Evolutionary conservation across 2,888 invertebrate genomes (phyloP), one percentile per base, ranked within the genome.

Genomic region (Herminia tarsipennalis): DNA sequence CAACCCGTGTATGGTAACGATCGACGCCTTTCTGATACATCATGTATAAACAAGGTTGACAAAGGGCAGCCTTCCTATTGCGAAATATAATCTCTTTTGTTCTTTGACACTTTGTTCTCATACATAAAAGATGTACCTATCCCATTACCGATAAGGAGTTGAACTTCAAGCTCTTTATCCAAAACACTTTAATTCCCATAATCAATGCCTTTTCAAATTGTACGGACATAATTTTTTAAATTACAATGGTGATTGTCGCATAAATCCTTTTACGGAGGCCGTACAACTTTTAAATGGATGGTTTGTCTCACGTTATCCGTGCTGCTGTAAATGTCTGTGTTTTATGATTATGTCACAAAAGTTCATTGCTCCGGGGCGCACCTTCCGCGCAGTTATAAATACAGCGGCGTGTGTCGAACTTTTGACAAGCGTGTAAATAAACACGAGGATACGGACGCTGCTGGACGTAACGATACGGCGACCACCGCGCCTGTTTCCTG

Each of bases 351-450:
- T 73, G 74, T 73, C 73, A 73, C 65, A 60, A 61, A 63, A 75
- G 87, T 80, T 88, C 90, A 77, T 82, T 84, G 89, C 81, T 81
- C 89, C 76, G 73, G 48, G 70, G 73, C 83, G 81, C 87, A 87
- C 88, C 88, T 90, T 88, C 88, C 83, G 84, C 75, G 71, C 66
- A 67, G 77, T 76, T 88, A 87, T 86, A 88, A 87, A 90, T 90
- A 89, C 78, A 56, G 63, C 78, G 45, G 63, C 71, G 76, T 74
- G 81, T 86, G 88, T 86, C 85, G 84, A 88, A 88, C 82, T 86
- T 88, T 86, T 88, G 89, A 88, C 88, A 86, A 75, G 78, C 78
- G 70, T 70, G 86, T 86, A 87, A 87, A 89, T 84, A 88, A 86
- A 88, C 83, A 83, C 61, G 56, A 61, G 71, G 64, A 81, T 75